phyloP scores from a whole-genome alignment of 1,140 invertebrate species.

The Eriosoma lanigerum region DNA sequence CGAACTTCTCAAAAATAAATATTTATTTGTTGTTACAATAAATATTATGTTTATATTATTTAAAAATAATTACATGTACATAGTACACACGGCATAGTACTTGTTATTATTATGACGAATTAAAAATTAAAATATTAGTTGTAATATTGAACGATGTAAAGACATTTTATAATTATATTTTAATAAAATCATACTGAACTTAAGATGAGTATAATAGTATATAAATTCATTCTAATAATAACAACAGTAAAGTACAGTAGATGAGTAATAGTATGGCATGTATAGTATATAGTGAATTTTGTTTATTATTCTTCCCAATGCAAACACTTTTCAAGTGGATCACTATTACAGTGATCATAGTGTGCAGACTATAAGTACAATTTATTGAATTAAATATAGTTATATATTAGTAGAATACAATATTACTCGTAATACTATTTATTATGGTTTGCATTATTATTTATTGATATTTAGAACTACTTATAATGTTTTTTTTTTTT shows the following conservation, averaged over 20 bases:
- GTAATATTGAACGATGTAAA: no score
- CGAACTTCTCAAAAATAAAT: no score
- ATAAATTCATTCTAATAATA: background rate
- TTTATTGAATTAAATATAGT: conserved; percentile 9
- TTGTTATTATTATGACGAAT: no score
- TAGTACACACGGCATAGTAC: no score
- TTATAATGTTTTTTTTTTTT: background rate
- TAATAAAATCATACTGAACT: no score
- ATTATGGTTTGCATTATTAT: background rate
- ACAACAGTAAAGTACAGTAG: background rate
- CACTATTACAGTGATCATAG: background rate
- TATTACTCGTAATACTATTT: background rate
- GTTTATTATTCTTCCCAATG: background rate
- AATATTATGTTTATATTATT: no score
- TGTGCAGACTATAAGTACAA: background rate
- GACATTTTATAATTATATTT: no score
- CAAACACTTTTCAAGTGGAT: conserved; percentile 21
- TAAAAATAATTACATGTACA: no score
- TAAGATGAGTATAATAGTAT: background rate
- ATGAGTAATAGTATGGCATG: background rate
- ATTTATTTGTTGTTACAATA: no score
- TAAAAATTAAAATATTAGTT: no score
- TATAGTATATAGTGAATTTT: background rate
- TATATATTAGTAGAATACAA: no score
- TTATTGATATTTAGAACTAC: conserved; percentile 26